Evolutionary conservation across 2,797 vertebrate species (phyloP).

Genomic region (Hirundo rustica): DNA sequence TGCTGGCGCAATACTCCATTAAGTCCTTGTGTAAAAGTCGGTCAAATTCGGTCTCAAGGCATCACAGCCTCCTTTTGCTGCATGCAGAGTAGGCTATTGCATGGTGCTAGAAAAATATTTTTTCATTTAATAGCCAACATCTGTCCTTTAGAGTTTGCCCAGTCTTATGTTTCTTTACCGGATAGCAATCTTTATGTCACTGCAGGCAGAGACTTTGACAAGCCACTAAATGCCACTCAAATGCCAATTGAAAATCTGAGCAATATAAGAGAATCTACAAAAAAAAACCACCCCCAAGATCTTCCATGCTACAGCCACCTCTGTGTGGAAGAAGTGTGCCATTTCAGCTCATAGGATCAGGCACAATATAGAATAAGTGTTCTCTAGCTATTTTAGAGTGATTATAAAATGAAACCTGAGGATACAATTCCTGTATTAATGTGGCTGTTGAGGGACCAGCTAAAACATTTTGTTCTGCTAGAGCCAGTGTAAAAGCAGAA

Average conservation of each 20-base stretch:
- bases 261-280: neutral
- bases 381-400: neutral
- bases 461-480: neutral
- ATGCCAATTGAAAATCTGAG: neutral
- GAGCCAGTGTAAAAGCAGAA: neutral
- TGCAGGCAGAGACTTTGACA: accelerated
- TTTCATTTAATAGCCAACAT: neutral
- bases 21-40: neutral
- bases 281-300: accelerated
- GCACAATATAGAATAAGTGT: neutral
- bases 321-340: neutral
- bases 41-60: neutral
- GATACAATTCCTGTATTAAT: neutral
- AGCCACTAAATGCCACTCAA: neutral
- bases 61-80: neutral
- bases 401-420: neutral
- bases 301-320: neutral
- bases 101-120: neutral
- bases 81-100: neutral
- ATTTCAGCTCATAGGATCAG: neutral
- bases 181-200: neutral
- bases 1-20: accelerated
- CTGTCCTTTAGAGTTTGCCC: neutral
- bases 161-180: neutral
- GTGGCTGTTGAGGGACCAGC: neutral